Evolutionary conservation across 2,888 invertebrate species (phyloP), one percentile per base, ranked within the genome.

Genomic region (Acleris literana): DNA sequence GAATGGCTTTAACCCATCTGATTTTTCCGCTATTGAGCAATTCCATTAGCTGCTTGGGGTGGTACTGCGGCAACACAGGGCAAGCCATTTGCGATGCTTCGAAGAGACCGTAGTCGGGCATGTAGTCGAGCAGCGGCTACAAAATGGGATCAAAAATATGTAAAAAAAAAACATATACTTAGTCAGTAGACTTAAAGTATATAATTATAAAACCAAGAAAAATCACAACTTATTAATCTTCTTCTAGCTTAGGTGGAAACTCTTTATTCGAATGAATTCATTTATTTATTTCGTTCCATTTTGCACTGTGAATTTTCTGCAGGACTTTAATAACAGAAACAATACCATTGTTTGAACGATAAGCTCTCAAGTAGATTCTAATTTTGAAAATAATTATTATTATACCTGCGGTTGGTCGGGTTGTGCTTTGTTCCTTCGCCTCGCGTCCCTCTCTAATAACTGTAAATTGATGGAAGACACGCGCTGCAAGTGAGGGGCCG

Each of bases 21-120:
- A 98, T 99, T 91, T 99, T 99, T 3, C 99, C 99, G 62, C 99
- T 99, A 90, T 99, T 99, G 33, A 99, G 93, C 48, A 99, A 90
- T 82, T 99, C 99, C 97, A 99, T 99, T 44, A 99, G 92, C 80
- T 99, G 99, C 80, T 99, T 99, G 0, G 99, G 99, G 90, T 99
- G 99, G 85, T 99, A 99, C 80, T 99, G 99, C 0, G 99, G 99
- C 68, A 99, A 91, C 51, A 99, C 99, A 0, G 99, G 99, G 77
- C 98, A 99, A 0, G 99, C 99, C 82, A 99, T 97, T 70, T 99
- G 95, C 5, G 99, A 98, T 0, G 99, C 99, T 88, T 99, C 99
- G 87, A 99, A 99, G 60, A 99, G 88, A 0, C 98, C 98, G 80
- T 97, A 97, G 87, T 97, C 97, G 0, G 97, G 97, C 97, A 98